phyloP scores from a whole-genome alignment of 2,113 vertebrate genomes.

The Urocynchramus pylzowi region DNA sequence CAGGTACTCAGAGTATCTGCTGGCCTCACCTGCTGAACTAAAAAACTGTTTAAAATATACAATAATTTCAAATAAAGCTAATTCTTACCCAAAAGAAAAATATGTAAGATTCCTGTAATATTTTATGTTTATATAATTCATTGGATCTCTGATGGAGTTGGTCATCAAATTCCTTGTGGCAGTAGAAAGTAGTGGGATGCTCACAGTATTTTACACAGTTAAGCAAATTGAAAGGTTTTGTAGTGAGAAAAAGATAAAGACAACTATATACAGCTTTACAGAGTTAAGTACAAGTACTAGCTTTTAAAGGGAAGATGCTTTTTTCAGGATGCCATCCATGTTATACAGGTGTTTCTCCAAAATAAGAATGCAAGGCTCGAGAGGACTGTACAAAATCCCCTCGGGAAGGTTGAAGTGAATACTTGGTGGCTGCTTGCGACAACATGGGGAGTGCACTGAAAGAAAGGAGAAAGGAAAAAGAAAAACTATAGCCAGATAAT shows the following conservation, averaged over 20 bases:
- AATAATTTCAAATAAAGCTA: neutral
- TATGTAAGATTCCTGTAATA: fast-evolving
- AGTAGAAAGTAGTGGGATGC: neutral
- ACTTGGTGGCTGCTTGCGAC: neutral
- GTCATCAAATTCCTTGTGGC: neutral
- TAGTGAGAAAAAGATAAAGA: neutral
- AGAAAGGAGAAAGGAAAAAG: neutral
- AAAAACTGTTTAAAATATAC: neutral
- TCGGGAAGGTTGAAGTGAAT: neutral
- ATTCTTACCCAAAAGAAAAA: neutral
- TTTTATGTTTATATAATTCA: neutral
- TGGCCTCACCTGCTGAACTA: neutral
- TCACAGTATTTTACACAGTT: neutral
- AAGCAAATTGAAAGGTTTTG: neutral
- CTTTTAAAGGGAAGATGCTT: neutral
- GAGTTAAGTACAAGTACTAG: neutral
- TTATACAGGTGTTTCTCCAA: neutral
- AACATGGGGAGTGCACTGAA: neutral
- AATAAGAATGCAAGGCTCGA: neutral
- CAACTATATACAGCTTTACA: neutral
- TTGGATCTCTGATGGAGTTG: neutral
- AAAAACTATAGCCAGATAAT: neutral
- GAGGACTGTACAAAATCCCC: neutral
- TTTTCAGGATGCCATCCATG: neutral
- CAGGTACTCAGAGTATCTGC: neutral